Percentiles rank a stretch among this genome's conserved stretches.
These are phyloP conservation scores for Drosophila arawakana DNA, from an alignment of 1,140 invertebrate species.

Conservation along the genomic window DNA sequence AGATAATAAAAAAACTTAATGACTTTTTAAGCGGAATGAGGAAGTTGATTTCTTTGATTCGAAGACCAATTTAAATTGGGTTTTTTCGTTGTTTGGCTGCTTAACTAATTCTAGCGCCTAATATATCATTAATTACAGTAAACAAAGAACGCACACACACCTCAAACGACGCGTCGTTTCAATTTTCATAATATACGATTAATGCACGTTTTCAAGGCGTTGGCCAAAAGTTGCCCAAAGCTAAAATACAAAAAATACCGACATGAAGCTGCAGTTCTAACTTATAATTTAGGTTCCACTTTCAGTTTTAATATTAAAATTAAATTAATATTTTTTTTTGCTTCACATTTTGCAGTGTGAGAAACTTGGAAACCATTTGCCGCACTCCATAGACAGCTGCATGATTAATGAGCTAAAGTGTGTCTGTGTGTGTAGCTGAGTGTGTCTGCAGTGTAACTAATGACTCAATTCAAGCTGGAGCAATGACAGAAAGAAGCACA, in stretches of 20 bases:
- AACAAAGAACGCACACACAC: conserved; percentile 58
- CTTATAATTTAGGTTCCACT: conserved; percentile 57
- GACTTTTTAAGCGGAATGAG: conserved; percentile 41
- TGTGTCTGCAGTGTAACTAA: conserved; percentile 24
- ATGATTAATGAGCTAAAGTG: conserved; percentile 65
- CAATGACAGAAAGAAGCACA: conserved; percentile 41
- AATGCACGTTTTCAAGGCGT: conserved; percentile 65
- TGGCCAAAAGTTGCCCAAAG: conserved; percentile 30
- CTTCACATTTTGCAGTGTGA: conserved; percentile 22
- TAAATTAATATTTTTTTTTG: conserved; percentile 59
- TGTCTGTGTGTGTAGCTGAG: not conserved
- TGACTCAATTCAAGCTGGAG: conserved; percentile 46
- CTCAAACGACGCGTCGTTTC: conserved; percentile 41
- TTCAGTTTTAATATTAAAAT: conserved; percentile 72
- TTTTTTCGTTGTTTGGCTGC: conserved; percentile 20
- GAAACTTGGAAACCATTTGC: conserved; percentile 52
- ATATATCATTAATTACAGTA: conserved; percentile 70
- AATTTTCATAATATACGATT: conserved; percentile 48
- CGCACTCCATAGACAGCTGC: conserved; percentile 36
- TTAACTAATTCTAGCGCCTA: conserved; percentile 49
- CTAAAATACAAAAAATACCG: conserved; percentile 33
- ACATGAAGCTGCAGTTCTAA: conserved; percentile 54
- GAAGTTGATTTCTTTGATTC: conserved; percentile 49
- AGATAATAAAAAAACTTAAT: conserved; percentile 22
- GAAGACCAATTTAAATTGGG: conserved; percentile 56